Evolutionary conservation across 2,888 invertebrate species (phyloP).

Genomic region (Steinernema carpocapsae): DNA sequence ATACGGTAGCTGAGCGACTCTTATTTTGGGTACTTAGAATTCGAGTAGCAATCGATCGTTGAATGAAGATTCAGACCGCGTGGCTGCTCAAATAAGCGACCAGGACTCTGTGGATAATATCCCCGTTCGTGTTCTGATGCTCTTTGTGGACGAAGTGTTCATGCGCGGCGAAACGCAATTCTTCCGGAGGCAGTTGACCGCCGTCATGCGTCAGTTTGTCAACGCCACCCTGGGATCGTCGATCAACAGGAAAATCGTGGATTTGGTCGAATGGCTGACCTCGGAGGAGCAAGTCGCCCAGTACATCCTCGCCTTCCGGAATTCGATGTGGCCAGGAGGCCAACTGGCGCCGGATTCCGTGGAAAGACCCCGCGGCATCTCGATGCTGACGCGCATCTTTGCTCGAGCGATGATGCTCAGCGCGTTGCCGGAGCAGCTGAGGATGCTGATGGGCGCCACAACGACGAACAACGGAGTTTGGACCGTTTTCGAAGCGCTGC

Average conservation of each 20-base stretch:
- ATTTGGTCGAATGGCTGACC: slow-evolving; percentile 84
- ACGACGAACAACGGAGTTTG: slow-evolving; percentile 56
- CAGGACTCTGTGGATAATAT: slow-evolving; percentile 76
- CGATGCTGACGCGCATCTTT: slow-evolving; percentile 81
- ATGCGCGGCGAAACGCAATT: slow-evolving; percentile 82
- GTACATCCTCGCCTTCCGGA: slow-evolving; percentile 80
- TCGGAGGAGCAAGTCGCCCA: slow-evolving; percentile 86
- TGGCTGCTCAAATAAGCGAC: slow-evolving; percentile 54
- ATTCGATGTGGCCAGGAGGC: slow-evolving; percentile 75
- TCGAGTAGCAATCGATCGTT: slow-evolving; percentile 26
- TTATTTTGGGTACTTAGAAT: slow-evolving; percentile 23
- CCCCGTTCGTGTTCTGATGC: slow-evolving; percentile 80
- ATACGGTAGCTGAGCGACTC: neutral
- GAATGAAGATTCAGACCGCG: slow-evolving; percentile 53
- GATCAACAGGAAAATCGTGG: slow-evolving; percentile 84
- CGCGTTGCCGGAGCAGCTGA: slow-evolving; percentile 85
- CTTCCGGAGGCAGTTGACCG: slow-evolving; percentile 79
- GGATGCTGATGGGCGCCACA: slow-evolving; percentile 82
- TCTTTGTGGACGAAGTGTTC: slow-evolving; percentile 84
- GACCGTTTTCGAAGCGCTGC: slow-evolving; percentile 83
- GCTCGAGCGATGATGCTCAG: slow-evolving; percentile 85
- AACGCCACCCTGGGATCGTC: slow-evolving; percentile 83
- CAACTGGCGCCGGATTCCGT: slow-evolving; percentile 73
- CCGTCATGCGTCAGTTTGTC: slow-evolving; percentile 79
- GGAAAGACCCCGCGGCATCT: slow-evolving; percentile 73